phyloP scores from a whole-genome alignment of 30 jellyfish, hydroid and myxozoan species.

The Sanderia malayensis region DNA sequence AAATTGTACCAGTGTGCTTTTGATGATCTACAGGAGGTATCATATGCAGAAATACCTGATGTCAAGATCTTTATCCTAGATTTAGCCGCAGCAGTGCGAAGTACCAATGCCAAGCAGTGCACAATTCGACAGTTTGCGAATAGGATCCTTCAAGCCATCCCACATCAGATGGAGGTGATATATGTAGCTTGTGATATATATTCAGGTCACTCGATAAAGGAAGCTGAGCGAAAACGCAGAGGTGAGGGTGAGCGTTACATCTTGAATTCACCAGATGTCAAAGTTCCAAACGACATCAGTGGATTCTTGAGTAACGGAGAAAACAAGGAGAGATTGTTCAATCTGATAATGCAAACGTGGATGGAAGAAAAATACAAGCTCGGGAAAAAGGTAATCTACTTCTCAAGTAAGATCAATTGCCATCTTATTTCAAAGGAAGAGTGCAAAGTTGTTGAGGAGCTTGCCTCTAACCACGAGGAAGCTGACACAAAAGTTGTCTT shows the following conservation, averaged over 20 bases:
- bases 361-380: neutral
- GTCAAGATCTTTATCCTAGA: constrained; percentile 11
- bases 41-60: constrained; percentile 19
- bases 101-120: constrained; percentile 16
- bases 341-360: neutral
- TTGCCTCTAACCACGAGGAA: neutral
- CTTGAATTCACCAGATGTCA: constrained; percentile 6
- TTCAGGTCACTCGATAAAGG: constrained; percentile 23
- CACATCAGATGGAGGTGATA: constrained; percentile 4
- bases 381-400: neutral
- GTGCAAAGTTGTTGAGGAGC: neutral
- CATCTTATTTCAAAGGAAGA: neutral
- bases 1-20: constrained; percentile 14
- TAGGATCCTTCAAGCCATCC: constrained; percentile 23
- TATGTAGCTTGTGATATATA: constrained; percentile 39
- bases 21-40: constrained; percentile 12
- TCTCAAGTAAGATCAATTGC: neutral
- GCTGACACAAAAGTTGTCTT: constrained; percentile 27
- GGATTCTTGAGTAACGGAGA: too few species aligned
- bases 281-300: too few species aligned
- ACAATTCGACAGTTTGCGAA: constrained; percentile 17
- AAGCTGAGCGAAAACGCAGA: constrained; percentile 21
- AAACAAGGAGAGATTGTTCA: neutral
- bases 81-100: constrained; percentile 30
- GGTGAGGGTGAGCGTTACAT: constrained; percentile 28